Base-by-base conservation (phyloP, 53 echinoderm and acorn worm species). In the Henricia sp. region DNA sequence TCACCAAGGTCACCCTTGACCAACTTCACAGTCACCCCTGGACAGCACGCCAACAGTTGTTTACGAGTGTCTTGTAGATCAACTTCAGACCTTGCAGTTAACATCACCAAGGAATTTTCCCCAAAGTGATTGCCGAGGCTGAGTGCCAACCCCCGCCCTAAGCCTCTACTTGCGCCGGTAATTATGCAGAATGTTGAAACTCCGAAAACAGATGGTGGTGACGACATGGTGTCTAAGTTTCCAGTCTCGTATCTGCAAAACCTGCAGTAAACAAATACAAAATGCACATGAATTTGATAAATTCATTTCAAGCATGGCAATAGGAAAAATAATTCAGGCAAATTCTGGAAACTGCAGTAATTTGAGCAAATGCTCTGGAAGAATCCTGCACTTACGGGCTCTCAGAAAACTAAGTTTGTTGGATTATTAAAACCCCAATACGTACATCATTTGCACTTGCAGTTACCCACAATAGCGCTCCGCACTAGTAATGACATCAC, bases 151-250 rank as follows among this genome's bases (percentile, higher is more conserved):
- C 90, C 89, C 68, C 90, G 90, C 1, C 97, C 97, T 27, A 96
- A 88, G 11, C 96, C 96, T 70, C 77, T 72, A 44, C 96, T 94
- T 12, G 87, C 96, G 44, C 96, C 97, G 21, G 97, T 94, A 16
- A 94, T 73, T 44, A 96, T 28, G 66, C 94, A 94, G 83, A 96
- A 88, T 32, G 68, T 41, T 30, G 92, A 76, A 2, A 82, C 56
- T 29, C 71, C 72, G 67, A 94, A 92, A 48, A 96, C 87, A 6
- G 17, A 3, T 57, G 77, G 42, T 59, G 46, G 11, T 0, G 76
- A 33, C 27, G 89, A 67, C 89, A 89, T 89, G 74, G 6, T 83
- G 68, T 32, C 16, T 9, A 48, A 9, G 48, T n/a, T n/a, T n/a
- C n/a, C n/a, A n/a, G 9, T 9, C 48, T 48, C 16, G 48, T 48